Evolutionary conservation across 2,113 vertebrate species (phyloP), one percentile per base, ranked within the genome.

Genomic region (Cettia cetti): DNA sequence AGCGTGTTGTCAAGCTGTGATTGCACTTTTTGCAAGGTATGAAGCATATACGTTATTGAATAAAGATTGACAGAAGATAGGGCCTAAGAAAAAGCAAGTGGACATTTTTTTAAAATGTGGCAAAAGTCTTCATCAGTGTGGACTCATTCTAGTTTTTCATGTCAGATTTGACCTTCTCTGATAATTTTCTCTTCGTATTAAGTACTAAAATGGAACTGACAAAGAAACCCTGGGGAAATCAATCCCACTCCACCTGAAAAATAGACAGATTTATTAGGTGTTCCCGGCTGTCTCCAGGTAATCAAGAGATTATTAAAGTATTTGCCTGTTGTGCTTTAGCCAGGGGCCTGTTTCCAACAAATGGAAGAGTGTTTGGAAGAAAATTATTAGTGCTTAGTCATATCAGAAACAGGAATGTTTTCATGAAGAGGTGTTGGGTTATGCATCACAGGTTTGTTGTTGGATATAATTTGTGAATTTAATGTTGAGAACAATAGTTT

Each of bases 151-250:
- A 92, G 90, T 94, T 96, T 97, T 95, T 95, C 74, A 45, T 93
- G 88, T 91, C 89, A 85, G 61, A 85, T 94, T 92, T 96, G 81
- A 96, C 90, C 87, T 96, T 96, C 70, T 86, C 71, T 89, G 80
- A 92, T 89, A 94, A 91, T 97, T 96, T 95, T 92, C 92, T 96
- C 63, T 91, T 96, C 77, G 74, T 92, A 82, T 94, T 94, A 92
- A 95, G 76, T 93, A 61, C 93, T 90, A 56, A 96, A 96, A 65
- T 5, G 60, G 56, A 95, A 76, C 77, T 84, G 94, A 95, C 89
- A 95, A 85, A 93, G 70, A 86, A 96, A 86, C 76, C 93, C 89
- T 65, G 77, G 89, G 90, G 95, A 97, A 95, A 97, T 97, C 93
- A 96, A 89, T 97, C 89, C 92, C 92, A 52, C 39, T 91, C 85